A percentile compares a stretch with the other conserved stretches of the same genome.
These are phyloP conservation scores for Paralinhomoeus sp. DNA, from an alignment of 2,888 invertebrate genomes.

Conservation along the genomic window DNA sequence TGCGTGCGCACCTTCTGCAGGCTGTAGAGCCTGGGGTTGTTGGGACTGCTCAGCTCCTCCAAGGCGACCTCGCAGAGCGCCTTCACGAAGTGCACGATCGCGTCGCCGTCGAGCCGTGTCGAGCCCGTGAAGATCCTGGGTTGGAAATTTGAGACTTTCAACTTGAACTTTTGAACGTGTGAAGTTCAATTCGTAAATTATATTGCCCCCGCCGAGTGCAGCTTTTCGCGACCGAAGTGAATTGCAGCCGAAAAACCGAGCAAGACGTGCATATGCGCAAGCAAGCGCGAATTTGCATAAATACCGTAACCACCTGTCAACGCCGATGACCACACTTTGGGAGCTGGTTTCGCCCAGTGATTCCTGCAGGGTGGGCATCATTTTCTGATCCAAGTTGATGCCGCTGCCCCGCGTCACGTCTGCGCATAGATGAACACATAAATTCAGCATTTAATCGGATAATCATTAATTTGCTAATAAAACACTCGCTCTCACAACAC, in stretches of 20 bases:
- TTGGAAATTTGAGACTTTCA: no score
- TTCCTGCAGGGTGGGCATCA: conserved; percentile 59
- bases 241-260: no score
- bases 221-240: no score
- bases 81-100: conserved; percentile 79
- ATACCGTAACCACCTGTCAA: conserved; percentile 49
- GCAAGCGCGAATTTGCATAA: no score
- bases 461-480: no score
- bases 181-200: no score
- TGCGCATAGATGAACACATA: conserved; percentile 4
- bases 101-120: conserved; percentile 78
- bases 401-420: conserved; percentile 13
- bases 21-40: conserved; percentile 88
- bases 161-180: no score
- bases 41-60: conserved; percentile 63
- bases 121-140: conserved; percentile 40
- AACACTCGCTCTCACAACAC: no score
- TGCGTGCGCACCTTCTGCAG: conserved; percentile 92
- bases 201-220: no score
- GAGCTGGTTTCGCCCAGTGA: conserved; percentile 95
- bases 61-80: conserved; percentile 80
- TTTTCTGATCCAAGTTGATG: conserved; percentile 26
- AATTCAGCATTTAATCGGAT: no score
- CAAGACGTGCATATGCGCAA: no score
- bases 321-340: conserved; percentile 94